These are phyloP conservation scores for Agapornis roseicollis DNA, from an alignment of 2,113 vertebrate genomes.

Conservation along the genomic window DNA sequence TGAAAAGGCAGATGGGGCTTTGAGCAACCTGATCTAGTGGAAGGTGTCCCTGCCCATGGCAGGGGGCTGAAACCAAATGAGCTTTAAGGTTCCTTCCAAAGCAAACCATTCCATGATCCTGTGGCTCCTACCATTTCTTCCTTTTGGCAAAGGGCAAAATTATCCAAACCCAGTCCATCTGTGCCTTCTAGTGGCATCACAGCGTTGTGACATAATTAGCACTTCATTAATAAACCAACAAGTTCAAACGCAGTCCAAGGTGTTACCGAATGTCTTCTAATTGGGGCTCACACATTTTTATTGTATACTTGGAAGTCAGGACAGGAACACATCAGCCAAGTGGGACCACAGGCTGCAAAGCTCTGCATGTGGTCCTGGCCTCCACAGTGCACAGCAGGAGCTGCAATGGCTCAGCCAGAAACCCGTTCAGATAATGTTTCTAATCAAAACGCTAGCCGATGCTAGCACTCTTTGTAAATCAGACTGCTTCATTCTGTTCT, in stretches of 20 bases:
- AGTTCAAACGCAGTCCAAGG: neutral
- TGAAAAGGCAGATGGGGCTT: neutral
- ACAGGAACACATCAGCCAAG: neutral
- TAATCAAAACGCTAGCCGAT: neutral
- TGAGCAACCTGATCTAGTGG: neutral
- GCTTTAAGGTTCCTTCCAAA: neutral
- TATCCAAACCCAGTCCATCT: neutral
- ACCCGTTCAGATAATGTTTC: neutral
- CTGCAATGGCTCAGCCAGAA: neutral
- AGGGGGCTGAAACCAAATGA: neutral
- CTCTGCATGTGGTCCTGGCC: accelerated
- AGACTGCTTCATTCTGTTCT: neutral
- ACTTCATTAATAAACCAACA: neutral
- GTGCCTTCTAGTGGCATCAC: conserved; percentile 49
- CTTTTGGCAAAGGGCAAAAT: neutral
- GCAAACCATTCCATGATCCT: neutral
- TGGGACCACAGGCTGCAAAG: neutral
- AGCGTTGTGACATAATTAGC: neutral
- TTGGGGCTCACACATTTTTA: accelerated
- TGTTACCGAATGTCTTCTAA: neutral
- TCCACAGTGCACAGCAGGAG: neutral
- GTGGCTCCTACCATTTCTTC: neutral
- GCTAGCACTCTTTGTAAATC: neutral
- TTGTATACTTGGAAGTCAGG: neutral
- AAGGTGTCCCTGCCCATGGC: neutral